phyloP scores from a whole-genome alignment of 2,888 invertebrate genomes.

The Chironomus tentans region DNA sequence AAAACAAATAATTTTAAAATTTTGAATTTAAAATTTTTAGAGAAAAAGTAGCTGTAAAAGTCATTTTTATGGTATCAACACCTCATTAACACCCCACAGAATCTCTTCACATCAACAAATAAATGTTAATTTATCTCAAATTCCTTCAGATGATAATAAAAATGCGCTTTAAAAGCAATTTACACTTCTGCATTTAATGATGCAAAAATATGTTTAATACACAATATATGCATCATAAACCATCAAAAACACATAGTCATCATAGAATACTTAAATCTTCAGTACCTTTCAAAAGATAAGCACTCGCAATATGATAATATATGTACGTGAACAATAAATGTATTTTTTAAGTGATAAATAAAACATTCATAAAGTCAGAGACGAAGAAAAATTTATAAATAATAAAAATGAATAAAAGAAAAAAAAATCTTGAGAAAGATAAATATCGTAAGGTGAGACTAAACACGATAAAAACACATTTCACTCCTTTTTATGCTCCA shows the following conservation, averaged over 20 bases:
- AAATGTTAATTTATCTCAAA: no score
- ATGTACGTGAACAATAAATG: background rate
- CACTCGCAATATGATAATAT: background rate
- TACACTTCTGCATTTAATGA: background rate
- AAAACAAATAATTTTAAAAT: no score
- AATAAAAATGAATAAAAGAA: no score
- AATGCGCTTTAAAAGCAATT: no score
- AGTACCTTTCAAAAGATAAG: background rate
- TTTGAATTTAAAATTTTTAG: no score
- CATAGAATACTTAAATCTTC: background rate
- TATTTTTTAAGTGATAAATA: background rate
- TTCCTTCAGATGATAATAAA: no score
- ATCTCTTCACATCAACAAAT: no score
- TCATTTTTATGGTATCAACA: no score
- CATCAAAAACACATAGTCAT: background rate
- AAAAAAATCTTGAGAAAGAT: no score
- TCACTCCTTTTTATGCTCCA: background rate
- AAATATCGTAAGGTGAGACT: background rate
- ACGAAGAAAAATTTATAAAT: no score
- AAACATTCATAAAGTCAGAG: constrained; percentile 1
- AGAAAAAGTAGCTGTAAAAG: no score
- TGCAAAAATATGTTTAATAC: background rate
- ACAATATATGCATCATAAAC: background rate
- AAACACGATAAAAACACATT: background rate
- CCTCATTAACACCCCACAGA: no score